A percentile compares a stretch with the other conserved stretches of the same genome.
These are phyloP conservation scores for Phataginus tricuspis DNA, from an alignment of 2,797 vertebrate genomes.

Conservation along the genomic window DNA sequence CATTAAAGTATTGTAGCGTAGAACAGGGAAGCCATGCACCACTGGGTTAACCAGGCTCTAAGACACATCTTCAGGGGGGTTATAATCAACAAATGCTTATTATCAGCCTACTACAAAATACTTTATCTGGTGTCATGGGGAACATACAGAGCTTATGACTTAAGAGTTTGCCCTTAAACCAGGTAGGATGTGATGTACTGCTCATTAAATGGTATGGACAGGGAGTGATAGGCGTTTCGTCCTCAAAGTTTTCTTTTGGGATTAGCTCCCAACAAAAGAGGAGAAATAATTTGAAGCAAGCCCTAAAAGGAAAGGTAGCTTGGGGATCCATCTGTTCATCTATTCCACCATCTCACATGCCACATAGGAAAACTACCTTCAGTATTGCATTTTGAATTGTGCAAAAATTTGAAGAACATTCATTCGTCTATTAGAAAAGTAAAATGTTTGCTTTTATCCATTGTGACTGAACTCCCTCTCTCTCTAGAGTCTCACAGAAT, in stretches of 20 bases:
- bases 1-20: neutral
- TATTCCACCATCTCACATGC: neutral
- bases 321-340: neutral
- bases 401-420: conserved; percentile 7
- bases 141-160: neutral
- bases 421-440: conserved; percentile 45
- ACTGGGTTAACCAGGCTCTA: neutral
- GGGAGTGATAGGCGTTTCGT: neutral
- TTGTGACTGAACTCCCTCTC: conserved; percentile 38
- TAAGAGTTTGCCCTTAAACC: neutral
- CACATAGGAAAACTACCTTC: neutral
- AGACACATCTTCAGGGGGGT: neutral
- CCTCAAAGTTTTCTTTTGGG: neutral
- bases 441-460: conserved; percentile 26
- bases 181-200: neutral
- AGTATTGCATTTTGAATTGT: neutral
- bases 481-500: neutral
- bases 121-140: neutral
- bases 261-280: neutral
- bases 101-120: neutral
- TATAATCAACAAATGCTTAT: neutral
- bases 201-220: neutral
- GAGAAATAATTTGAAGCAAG: neutral
- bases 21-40: neutral
- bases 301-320: neutral